Evolutionary conservation across 2,113 vertebrate species (phyloP), one percentile per base, ranked within the genome.

Genomic region (Ailuropoda melanoleuca): DNA sequence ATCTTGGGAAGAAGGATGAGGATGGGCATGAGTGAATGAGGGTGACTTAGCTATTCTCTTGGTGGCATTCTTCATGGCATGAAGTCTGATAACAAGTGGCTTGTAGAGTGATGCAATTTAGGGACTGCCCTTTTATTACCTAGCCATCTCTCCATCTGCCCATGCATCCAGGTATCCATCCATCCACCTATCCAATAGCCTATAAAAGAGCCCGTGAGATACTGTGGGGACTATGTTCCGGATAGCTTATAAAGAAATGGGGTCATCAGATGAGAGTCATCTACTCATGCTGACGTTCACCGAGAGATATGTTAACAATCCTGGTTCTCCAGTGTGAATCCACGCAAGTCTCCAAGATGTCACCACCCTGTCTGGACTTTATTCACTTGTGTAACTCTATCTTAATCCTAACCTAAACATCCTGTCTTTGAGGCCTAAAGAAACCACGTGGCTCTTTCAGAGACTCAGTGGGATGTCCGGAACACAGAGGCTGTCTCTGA

Each of bases 91-190:
- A 97, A 88, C 66, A 97, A 88, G 89, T 88, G 89, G 95, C 97
- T 98, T 98, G 96, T 96, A 97, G 96, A 92, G 92, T 97, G 70
- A 24, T 95, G 70, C 81, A 95, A 58, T 48, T 86, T 62, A 94
- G 56, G 53, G n/a, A 84, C 26, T 50, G 13, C 29, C 58, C 31
- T 60, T 46, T 88, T 93, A 85, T 75, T 8, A 6, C 29, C 19
- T 11, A 56, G 13, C 26, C 53, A 26, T 64, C 17, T 34, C 12
- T 23, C 34, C 18, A 85, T 24, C 62, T 34, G 48, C 17, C 37
- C 56, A 53, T 60, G 43, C 55, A 74, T 43, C 8, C 23, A 78
- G 31, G 1, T 1, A 31, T 7, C 5, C 39, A 48, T 74, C 55
- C 17, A 84, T 31, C 24, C 23, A 82, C 66, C 66, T 68, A 37